A percentile compares a stretch with the other conserved stretches of the same genome.
These are phyloP conservation scores for Spicauda simplicius DNA, from an alignment of 2,888 invertebrate species.

Conservation along the genomic window DNA sequence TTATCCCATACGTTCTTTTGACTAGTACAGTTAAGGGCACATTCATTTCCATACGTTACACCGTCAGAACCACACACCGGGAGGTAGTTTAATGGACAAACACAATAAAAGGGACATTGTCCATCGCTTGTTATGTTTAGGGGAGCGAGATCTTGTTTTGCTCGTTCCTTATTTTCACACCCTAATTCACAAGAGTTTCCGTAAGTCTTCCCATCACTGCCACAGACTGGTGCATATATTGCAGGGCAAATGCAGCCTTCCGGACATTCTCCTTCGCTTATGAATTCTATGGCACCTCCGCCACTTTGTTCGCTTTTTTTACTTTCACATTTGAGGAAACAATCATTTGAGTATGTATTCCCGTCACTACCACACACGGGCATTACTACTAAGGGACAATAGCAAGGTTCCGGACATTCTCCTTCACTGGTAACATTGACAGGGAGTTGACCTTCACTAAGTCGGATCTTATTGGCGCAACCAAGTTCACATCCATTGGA, in stretches of 20 bases:
- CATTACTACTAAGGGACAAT: no score
- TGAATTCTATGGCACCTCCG: not conserved
- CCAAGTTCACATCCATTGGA: constrained; percentile 39
- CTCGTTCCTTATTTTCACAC: no score
- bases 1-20: not conserved
- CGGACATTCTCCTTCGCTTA: constrained; percentile 34
- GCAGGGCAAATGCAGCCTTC: constrained; percentile 36
- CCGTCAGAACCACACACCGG: constrained; percentile 43
- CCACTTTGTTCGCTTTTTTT: constrained; percentile 9
- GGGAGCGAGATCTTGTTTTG: no score
- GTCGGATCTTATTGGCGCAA: constrained; percentile 34
- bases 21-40: constrained; percentile 37
- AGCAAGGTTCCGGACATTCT: no score
- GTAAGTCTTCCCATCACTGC: constrained; percentile 45
- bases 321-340: constrained; percentile 40
- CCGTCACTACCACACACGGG: constrained; percentile 16
- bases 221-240: constrained; percentile 40
- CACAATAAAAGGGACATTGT: no score
- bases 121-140: no score
- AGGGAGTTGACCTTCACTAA: not conserved
- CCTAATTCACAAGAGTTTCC: no score
- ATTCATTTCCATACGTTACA: constrained; percentile 41
- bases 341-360: constrained; percentile 40
- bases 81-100: constrained; percentile 25
- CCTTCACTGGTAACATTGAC: no score